A percentile compares a stretch with the other conserved stretches of the same genome.
These are phyloP conservation scores for Sebastes variabilis DNA, from an alignment of 2,797 vertebrate species.

Conservation along the genomic window DNA sequence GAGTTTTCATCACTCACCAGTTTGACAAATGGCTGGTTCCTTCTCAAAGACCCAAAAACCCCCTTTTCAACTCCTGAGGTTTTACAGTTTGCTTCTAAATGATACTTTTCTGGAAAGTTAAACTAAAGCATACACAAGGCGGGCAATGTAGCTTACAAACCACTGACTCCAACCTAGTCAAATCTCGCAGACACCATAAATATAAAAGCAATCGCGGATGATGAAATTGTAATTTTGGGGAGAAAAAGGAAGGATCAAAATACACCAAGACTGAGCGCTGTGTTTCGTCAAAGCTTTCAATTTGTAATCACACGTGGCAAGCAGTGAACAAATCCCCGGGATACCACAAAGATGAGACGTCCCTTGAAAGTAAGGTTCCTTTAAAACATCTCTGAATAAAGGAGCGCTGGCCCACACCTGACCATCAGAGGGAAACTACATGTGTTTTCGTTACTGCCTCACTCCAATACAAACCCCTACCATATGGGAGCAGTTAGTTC, in stretches of 20 bases:
- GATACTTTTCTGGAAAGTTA: constrained; percentile 18
- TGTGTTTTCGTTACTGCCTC: constrained; percentile 61
- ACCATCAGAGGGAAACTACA: constrained; percentile 53
- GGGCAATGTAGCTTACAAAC: constrained; percentile 22
- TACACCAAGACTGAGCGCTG: constrained; percentile 1
- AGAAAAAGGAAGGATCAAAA: constrained; percentile 17
- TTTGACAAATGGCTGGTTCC: constrained; percentile 41
- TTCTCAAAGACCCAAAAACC: constrained; percentile 26
- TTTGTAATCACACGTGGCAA: constrained; percentile 41
- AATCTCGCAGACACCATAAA: constrained; percentile 6
- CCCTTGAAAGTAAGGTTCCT: constrained; percentile 13
- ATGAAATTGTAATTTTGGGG: background rate
- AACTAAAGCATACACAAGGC: constrained; percentile 9
- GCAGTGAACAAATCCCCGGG: constrained; percentile 37
- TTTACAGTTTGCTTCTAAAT: constrained; percentile 16
- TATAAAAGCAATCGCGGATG: background rate
- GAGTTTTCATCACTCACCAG: constrained; percentile 54
- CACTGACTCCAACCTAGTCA: background rate
- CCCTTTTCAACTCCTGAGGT: constrained; percentile 10
- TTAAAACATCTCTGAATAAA: constrained; percentile 61
- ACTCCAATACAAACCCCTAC: constrained; percentile 37
- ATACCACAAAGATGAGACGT: constrained; percentile 36
- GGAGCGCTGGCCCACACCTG: constrained; percentile 56
- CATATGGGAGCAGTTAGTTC: constrained; percentile 66
- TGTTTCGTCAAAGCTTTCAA: constrained; percentile 39